Conservation (phyloP, 2,113 vertebrate genomes). For the Gorsachius goisagi region DNA sequence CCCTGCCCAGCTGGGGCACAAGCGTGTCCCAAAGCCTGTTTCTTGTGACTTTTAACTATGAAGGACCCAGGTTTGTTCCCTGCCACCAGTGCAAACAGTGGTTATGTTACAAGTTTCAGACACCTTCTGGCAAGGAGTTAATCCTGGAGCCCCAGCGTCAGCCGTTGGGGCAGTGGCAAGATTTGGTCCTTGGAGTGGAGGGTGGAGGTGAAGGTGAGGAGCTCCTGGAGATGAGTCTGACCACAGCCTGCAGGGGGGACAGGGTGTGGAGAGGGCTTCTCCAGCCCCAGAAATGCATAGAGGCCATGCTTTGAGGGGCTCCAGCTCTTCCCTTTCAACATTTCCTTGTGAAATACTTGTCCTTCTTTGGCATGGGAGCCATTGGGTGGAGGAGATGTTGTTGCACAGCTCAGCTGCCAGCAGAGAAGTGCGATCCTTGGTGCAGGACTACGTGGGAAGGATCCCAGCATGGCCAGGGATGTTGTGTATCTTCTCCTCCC, state of each 20-base stretch:
- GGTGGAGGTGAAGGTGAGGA: not conserved
- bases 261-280: not conserved
- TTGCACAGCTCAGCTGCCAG: not conserved
- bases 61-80: not conserved
- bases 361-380: not conserved
- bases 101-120: not conserved
- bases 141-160: not conserved
- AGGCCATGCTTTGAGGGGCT: not conserved
- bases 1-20: not conserved
- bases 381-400: not conserved
- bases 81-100: not conserved
- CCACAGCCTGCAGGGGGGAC: not conserved
- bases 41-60: not conserved
- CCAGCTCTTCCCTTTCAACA: not conserved
- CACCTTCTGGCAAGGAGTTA: not conserved
- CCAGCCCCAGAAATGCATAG: not conserved
- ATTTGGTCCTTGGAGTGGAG: not conserved
- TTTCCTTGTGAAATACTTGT: not conserved
- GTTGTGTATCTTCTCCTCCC: accelerated
- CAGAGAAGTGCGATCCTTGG: not conserved
- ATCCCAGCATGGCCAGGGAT: not conserved
- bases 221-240: not conserved
- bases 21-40: not conserved
- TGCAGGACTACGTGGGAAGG: not conserved
- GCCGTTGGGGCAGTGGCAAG: not conserved